Percentiles rank a stretch among this genome's conserved stretches.
Evolutionary conservation across 2,888 invertebrate species (phyloP).

Genomic region (Polydrusus tereticollis): DNA sequence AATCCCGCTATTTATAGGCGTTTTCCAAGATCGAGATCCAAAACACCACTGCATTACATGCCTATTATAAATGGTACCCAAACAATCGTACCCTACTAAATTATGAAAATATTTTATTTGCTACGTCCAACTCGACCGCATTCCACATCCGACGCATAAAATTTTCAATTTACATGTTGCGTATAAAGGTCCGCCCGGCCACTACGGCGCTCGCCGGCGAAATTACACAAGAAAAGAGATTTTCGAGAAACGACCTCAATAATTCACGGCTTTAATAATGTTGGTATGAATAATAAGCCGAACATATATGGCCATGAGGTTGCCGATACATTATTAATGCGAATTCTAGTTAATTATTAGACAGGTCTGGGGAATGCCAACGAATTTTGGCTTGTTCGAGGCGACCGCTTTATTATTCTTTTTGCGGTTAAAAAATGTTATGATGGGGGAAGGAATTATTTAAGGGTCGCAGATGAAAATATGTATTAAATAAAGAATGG

Average conservation of each 20-base stretch:
- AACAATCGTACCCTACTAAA: conserved; percentile 18
- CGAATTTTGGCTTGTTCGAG: conserved; percentile 42
- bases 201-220: conserved; percentile 14
- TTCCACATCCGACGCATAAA: conserved; percentile 25
- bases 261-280: conserved; percentile 66
- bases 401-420: conserved; percentile 53
- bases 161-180: conserved; percentile 30
- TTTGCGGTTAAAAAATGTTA: not conserved
- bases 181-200: conserved; percentile 20
- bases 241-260: conserved; percentile 57
- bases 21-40: too few species aligned
- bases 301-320: conserved; percentile 64
- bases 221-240: conserved; percentile 45
- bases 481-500: not conserved
- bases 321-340: conserved; percentile 45
- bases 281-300: conserved; percentile 67
- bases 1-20: too few species aligned
- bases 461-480: not conserved
- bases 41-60: too few species aligned
- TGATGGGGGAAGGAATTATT: not conserved
- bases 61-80: not conserved
- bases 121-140: conserved; percentile 2
- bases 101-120: conserved; percentile 26
- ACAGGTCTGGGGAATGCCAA: conserved; percentile 46
- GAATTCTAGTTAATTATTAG: conserved; percentile 62